A percentile compares a stretch with the other conserved stretches of the same genome.
Evolutionary conservation across 2,797 vertebrate genomes (phyloP).

Genomic region (Erpetoichthys calabaricus): DNA sequence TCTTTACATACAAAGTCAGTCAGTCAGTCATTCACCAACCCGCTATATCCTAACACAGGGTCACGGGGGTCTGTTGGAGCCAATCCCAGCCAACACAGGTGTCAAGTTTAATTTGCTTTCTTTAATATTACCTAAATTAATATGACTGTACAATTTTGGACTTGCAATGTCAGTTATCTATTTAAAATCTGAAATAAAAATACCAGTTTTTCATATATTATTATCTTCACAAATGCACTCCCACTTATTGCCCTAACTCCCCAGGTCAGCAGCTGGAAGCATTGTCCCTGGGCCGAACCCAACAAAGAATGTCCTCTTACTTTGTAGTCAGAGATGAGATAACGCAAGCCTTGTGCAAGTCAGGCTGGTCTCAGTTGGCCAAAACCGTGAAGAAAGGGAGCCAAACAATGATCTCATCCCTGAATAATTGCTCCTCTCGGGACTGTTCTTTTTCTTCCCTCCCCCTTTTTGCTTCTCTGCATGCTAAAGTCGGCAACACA

Average conservation of each 20-base stretch:
- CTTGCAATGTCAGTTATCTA: neutral
- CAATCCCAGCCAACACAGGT: too few species aligned
- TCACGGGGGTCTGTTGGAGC: too few species aligned
- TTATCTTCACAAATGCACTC: slow-evolving; percentile 15
- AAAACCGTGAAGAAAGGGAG: slow-evolving; percentile 57
- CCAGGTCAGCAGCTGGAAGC: slow-evolving; percentile 23
- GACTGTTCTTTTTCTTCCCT: slow-evolving; percentile 32
- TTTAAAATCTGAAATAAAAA: slow-evolving; percentile 5
- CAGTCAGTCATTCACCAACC: too few species aligned
- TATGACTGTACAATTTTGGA: too few species aligned
- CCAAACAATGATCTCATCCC: slow-evolving; percentile 68
- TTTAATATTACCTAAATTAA: too few species aligned
- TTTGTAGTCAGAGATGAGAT: slow-evolving; percentile 38
- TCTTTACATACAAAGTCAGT: too few species aligned
- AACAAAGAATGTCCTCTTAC: slow-evolving; percentile 31
- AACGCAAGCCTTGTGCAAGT: slow-evolving; percentile 43
- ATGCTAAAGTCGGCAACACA: slow-evolving; percentile 27
- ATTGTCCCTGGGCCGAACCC: slow-evolving; percentile 29
- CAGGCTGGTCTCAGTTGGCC: slow-evolving; percentile 44
- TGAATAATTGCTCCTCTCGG: slow-evolving; percentile 64
- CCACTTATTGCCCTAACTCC: slow-evolving; percentile 14
- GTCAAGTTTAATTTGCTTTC: too few species aligned
- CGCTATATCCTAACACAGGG: too few species aligned
- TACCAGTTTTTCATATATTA: slow-evolving; percentile 15
- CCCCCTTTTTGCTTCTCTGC: slow-evolving; percentile 29